Evolutionary conservation across 2,113 vertebrate genomes (phyloP).

Genomic region (Amblyornis subalaris): DNA sequence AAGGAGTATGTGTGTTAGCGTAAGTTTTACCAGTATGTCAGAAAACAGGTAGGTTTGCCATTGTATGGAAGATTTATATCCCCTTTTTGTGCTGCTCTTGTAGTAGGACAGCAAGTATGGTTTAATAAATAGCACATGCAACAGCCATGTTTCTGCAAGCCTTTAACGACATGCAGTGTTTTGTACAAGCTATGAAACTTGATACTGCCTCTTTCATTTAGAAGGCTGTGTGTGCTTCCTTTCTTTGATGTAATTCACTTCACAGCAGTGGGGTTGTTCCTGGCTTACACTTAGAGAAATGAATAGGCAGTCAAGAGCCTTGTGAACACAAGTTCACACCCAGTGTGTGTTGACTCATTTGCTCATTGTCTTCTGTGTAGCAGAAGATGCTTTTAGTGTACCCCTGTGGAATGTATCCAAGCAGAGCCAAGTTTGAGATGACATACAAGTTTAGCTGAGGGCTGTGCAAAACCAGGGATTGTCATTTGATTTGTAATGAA

Average conservation of each 20-base stretch:
- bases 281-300: background rate
- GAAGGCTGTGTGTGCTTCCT: background rate
- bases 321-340: background rate
- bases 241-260: constrained; percentile 5
- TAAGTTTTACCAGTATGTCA: background rate
- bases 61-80: background rate
- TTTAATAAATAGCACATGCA: background rate
- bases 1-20: background rate
- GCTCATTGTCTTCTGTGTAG: background rate
- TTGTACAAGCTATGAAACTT: background rate
- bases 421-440: background rate
- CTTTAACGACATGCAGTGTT: background rate
- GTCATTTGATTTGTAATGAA: background rate
- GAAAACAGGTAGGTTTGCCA: background rate
- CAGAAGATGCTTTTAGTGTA: background rate
- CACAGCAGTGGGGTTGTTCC: background rate
- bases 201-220: background rate
- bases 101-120: background rate
- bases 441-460: background rate
- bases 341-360: background rate
- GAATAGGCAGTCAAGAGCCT: background rate
- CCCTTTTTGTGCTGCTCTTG: background rate
- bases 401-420: background rate
- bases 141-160: background rate
- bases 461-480: background rate